Base-by-base conservation (phyloP, 2,113 vertebrate genomes). In the Sitta europaea region DNA sequence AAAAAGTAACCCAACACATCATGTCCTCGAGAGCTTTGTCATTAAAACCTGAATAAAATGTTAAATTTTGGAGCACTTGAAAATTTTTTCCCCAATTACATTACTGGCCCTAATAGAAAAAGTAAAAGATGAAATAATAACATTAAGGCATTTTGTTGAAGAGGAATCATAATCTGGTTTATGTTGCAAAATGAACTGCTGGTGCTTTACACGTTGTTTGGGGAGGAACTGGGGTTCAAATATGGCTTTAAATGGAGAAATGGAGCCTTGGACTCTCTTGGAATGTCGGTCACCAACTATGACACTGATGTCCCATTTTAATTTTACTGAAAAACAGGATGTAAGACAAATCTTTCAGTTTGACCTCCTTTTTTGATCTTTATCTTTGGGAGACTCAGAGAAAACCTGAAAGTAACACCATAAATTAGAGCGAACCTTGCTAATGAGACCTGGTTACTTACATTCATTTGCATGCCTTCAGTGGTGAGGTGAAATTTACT, bases 381-480 rank as follows among this genome's bases (percentile, higher is more conserved):
- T 70, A 3, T 58, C 36, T 91, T 90, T 47, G 59, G 25, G 40
- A 70, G 27, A 66, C 54, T 87, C 28, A 36, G 15, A 68, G 43
- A 50, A 79, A 76, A 85, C 53, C 42, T 72, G 62, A 79, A 90
- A 70, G 29, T 51, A 55, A 80, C 43, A 33, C 59, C 54, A 17
- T 19, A 80, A 80, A 67, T 68, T 66, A 88, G 75, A 90, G 23
- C 0, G 0, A 75, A 25, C 27, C 21, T 81, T 79, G 45, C 31
- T 94, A 77, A 71, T 75, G 85, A 86, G 63, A 59, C 38, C 51
- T 80, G 51, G 31, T 92, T 97, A 90, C 68, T 94, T 90, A 70
- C 47, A 83, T 76, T 36, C 11, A 54, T 80, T 86, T 79, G 33
- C 65, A 23, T 66, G 43, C 31, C 24, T 62, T 90, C 15, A 35